phyloP scores from a whole-genome alignment of 2,797 vertebrate species.

The Phoeniculus purpureus region DNA sequence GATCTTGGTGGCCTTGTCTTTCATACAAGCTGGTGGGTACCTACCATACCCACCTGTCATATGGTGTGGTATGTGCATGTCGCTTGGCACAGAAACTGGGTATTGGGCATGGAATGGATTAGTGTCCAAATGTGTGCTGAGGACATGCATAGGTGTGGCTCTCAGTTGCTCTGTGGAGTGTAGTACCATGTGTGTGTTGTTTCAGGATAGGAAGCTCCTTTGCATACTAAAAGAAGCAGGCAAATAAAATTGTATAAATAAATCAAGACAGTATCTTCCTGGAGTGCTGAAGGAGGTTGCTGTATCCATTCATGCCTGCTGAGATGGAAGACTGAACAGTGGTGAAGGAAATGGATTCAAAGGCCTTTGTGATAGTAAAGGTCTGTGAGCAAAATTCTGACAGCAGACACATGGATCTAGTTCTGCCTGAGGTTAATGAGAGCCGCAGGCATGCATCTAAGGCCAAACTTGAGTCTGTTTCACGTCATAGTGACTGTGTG shows the following conservation, averaged over 20 bases:
- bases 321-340: neutral
- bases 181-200: neutral
- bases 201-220: neutral
- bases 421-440: neutral
- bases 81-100: neutral
- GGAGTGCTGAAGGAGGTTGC: neutral
- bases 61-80: rapidly evolving
- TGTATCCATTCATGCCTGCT: neutral
- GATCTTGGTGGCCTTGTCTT: no score
- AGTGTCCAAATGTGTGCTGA: rapidly evolving
- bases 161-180: neutral
- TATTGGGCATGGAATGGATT: neutral
- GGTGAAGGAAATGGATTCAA: neutral
- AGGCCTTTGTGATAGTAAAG: neutral
- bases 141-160: neutral
- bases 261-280: neutral
- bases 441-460: neutral
- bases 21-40: neutral
- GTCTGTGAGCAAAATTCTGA: neutral
- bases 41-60: neutral
- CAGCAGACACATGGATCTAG: neutral
- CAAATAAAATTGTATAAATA: neutral
- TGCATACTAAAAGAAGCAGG: neutral
- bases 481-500: neutral
- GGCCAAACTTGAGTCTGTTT: neutral